Conservation (phyloP, 1,140 invertebrate genomes). For the Zaprionus ornatus region DNA sequence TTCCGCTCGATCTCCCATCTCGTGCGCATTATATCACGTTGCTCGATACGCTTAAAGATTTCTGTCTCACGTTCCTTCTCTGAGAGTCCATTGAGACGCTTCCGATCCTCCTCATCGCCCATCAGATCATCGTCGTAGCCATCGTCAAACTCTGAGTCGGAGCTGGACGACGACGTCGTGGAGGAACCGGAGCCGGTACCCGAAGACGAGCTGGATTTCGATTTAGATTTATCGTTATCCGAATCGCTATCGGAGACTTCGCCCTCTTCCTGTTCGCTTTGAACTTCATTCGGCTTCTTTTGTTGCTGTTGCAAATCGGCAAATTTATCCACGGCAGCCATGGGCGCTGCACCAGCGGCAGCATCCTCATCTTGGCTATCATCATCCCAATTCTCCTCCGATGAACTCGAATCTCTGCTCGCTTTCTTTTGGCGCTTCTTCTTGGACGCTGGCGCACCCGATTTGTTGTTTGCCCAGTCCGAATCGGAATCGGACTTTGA, state of each 20-base stretch:
- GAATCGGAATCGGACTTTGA: constrained; percentile 85
- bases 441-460: constrained; percentile 83
- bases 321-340: constrained; percentile 9
- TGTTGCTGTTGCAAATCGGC: constrained; percentile 4
- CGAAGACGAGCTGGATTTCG: constrained; percentile 55
- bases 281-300: constrained; percentile 22
- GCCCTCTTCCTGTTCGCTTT: constrained; percentile 73
- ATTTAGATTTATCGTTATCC: constrained; percentile 54
- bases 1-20: constrained; percentile 98
- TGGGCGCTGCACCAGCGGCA: not conserved
- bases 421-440: constrained; percentile 86
- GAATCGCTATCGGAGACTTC: constrained; percentile 77
- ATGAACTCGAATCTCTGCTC: constrained; percentile 87
- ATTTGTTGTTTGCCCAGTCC: constrained; percentile 85
- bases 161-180: constrained; percentile 76
- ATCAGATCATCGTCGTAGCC: constrained; percentile 97
- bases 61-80: constrained; percentile 99
- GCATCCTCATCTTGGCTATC: constrained; percentile 59
- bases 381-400: constrained; percentile 84
- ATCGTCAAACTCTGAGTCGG: constrained; percentile 86
- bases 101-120: constrained; percentile 97
- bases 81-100: constrained; percentile 94
- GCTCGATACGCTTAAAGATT: constrained; percentile 97
- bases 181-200: constrained; percentile 55
- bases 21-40: constrained; percentile 95